Conservation (phyloP, 2,113 vertebrate genomes). For the Dromiciops gliroides region DNA sequence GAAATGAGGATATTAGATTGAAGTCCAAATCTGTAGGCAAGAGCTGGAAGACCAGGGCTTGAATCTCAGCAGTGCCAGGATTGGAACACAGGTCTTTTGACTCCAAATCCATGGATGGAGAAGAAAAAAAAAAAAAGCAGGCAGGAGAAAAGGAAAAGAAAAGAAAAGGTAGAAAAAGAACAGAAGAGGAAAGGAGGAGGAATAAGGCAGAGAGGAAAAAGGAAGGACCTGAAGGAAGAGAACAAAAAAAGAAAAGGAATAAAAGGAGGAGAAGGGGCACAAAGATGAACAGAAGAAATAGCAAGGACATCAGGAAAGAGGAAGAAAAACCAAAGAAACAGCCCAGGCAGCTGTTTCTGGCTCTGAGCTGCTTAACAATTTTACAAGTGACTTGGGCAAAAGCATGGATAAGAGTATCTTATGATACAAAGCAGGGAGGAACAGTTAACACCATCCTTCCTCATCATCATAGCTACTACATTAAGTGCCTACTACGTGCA, state of each 20-base stretch:
- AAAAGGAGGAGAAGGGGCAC: not conserved
- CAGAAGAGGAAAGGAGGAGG: not conserved
- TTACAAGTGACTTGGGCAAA: not conserved
- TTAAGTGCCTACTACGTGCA: no score
- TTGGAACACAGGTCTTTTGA: not conserved
- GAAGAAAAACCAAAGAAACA: not conserved
- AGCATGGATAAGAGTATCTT: not conserved
- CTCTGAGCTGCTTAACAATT: not conserved
- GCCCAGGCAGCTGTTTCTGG: not conserved
- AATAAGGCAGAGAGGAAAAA: not conserved
- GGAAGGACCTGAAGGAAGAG: not conserved
- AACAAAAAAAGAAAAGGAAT: not conserved
- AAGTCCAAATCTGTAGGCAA: not conserved
- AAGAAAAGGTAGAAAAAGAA: not conserved
- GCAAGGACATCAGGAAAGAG: not conserved
- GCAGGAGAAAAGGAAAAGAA: not conserved
- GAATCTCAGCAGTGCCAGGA: not conserved
- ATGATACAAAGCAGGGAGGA: not conserved
- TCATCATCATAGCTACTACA: not conserved
- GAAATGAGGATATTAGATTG: not conserved
- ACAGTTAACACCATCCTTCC: not conserved
- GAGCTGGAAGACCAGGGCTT: not conserved
- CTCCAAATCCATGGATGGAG: not conserved
- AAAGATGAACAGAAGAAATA: not conserved
- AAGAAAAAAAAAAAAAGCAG: not conserved